Percentiles rank a stretch among this genome's conserved stretches.
phyloP scores from a whole-genome alignment of 2,113 vertebrate species.

The Megatriorchis doriae region DNA sequence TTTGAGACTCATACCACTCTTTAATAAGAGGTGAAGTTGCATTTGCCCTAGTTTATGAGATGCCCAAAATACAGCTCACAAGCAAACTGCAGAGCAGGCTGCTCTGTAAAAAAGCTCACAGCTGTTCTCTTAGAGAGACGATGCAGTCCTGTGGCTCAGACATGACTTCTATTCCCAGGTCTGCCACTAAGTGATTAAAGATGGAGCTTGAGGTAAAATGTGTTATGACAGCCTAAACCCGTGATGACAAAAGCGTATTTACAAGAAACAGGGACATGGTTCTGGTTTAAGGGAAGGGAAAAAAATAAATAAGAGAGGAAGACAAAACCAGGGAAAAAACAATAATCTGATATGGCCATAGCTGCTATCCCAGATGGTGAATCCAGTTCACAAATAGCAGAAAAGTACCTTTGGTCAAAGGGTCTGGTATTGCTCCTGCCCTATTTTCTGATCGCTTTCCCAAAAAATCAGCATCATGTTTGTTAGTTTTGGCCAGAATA shows the following conservation, averaged over 20 bases:
- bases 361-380: background rate
- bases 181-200: slow-evolving; percentile 10
- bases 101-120: background rate
- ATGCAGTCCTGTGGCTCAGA: background rate
- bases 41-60: background rate
- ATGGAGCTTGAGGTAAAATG: background rate
- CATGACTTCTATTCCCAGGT: background rate
- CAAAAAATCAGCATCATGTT: background rate
- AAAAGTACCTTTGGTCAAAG: background rate
- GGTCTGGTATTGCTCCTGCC: background rate
- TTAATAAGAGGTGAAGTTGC: background rate
- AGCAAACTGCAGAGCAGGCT: background rate
- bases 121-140: background rate
- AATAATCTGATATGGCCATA: background rate
- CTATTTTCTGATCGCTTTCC: background rate
- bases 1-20: background rate
- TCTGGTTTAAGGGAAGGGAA: background rate
- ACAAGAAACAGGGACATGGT: background rate
- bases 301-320: background rate
- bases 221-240: background rate
- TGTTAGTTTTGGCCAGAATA: slow-evolving; percentile 29
- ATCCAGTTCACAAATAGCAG: background rate
- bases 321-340: background rate
- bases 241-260: background rate
- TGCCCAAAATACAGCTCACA: background rate